phyloP scores from a whole-genome alignment of 1,140 invertebrate genomes.

The Oedothorax gibbosus region DNA sequence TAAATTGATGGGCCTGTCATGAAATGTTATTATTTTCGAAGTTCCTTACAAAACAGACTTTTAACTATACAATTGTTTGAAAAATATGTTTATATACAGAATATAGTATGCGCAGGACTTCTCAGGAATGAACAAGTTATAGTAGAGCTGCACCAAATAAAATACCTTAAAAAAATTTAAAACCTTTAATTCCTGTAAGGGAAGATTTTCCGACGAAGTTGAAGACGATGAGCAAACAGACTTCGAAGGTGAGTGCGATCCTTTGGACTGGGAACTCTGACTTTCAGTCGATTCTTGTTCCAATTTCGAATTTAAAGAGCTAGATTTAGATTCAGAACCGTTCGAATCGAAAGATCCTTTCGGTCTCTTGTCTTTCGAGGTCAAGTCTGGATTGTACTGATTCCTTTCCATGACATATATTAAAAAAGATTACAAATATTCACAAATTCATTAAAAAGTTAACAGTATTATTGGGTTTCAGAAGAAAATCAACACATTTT shows the following conservation, averaged over 20 bases:
- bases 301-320: slow-evolving; percentile 84
- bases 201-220: slow-evolving; percentile 67
- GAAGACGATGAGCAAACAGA: slow-evolving; percentile 68
- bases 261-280: slow-evolving; percentile 64
- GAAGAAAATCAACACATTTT: too few species aligned
- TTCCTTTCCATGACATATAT: slow-evolving; percentile 23
- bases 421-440: too few species aligned
- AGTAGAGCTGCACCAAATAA: neutral
- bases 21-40: too few species aligned
- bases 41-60: too few species aligned
- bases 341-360: slow-evolving; percentile 63
- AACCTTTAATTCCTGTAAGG: slow-evolving; percentile 64
- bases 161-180: neutral
- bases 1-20: too few species aligned
- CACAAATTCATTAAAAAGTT: too few species aligned
- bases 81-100: too few species aligned
- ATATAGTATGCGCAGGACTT: too few species aligned
- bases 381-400: slow-evolving; percentile 15
- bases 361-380: neutral
- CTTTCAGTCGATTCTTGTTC: slow-evolving; percentile 79
- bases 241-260: slow-evolving; percentile 67
- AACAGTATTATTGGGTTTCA: too few species aligned
- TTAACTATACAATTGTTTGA: too few species aligned
- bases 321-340: slow-evolving; percentile 82
- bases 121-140: too few species aligned